phyloP scores from a whole-genome alignment of 2,797 vertebrate species.

The Moxostoma hubbsi region DNA sequence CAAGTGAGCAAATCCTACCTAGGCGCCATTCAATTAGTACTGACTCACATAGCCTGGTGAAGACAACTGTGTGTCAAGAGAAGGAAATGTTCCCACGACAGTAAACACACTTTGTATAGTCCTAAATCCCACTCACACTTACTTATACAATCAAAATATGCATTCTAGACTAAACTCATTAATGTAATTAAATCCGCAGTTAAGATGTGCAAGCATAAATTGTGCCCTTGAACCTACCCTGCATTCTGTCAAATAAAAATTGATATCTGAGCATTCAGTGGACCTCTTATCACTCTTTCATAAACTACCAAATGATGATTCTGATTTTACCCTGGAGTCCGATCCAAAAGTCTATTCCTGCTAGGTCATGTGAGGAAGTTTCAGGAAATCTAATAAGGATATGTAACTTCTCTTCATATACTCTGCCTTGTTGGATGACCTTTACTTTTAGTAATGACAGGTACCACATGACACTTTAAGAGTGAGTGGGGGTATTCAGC shows the following conservation, averaged over 20 bases:
- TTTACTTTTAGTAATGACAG: constrained; percentile 50
- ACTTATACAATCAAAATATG: neutral
- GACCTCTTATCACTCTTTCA: constrained; percentile 39
- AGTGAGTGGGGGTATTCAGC: constrained; percentile 45
- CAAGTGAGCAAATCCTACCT: constrained; percentile 57
- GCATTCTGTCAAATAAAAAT: too few relatives aligned
- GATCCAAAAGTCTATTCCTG: constrained; percentile 24
- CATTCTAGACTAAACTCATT: neutral
- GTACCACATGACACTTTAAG: constrained; percentile 53
- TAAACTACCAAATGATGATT: constrained; percentile 42
- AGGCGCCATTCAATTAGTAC: constrained; percentile 60
- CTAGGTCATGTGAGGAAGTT: constrained; percentile 48
- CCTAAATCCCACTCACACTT: neutral
- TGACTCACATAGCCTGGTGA: constrained; percentile 57
- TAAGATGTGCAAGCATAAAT: too few relatives aligned
- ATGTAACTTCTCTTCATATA: constrained; percentile 39
- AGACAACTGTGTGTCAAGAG: constrained; percentile 40
- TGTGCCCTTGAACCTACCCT: too few relatives aligned
- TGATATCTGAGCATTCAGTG: too few relatives aligned
- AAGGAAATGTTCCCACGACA: constrained; percentile 62
- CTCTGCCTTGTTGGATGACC: constrained; percentile 53
- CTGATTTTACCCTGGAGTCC: constrained; percentile 1
- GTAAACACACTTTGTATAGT: constrained; percentile 15
- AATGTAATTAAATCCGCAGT: neutral
- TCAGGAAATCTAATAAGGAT: constrained; percentile 45